Base-by-base conservation (phyloP, 2,888 invertebrate genomes). In the Oscheius sp. region DNA sequence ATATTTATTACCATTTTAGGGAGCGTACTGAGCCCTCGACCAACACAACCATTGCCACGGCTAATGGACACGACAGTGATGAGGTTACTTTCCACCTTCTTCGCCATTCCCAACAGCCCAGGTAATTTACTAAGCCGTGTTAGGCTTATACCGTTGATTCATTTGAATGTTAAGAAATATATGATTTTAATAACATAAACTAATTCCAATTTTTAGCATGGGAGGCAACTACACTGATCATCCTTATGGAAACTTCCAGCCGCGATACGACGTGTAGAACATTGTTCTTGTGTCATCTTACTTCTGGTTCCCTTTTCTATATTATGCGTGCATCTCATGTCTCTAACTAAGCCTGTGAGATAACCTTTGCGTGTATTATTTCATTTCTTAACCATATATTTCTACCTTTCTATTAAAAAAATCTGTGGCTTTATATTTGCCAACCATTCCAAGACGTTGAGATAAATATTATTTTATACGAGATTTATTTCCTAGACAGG, bases 41-140 rank as follows among this genome's bases (percentile, higher is more conserved):
- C 15, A 80, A 81, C 42, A 82, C 82, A 2, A 81, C 82, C 10
- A 76, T 78, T 23, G 78, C 73, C 23, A 78, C 75, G 10, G 69
- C 55, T 3, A 71, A 71, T 48, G 79, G 75, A 68, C 69, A 69
- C 3, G 61, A 31, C 1, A 69, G 63, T 27, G 80, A 80, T 58
- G 75, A 78, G 48, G 65, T 65, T 39, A 66, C 69, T 4, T 58
- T 70, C 39, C 78, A 76, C 6, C 73, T 80, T n/a, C 78, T 78
- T 78, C n/a, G 65, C 23, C 34, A 27, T n/a, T 52, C 65, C 17
- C 52, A 65, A 20, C 65, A 46, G 29, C 42, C 58, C 20, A 55
- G n/a, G n/a, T n/a, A n/a, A n/a, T n/a, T n/a, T n/a, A n/a, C n/a
- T n/a, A n/a, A n/a, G n/a, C n/a, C n/a, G n/a, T n/a, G n/a, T n/a